A percentile compares a stretch with the other conserved stretches of the same genome.
phyloP scores from a whole-genome alignment of 2,797 vertebrate genomes.

The Alosa sapidissima region DNA sequence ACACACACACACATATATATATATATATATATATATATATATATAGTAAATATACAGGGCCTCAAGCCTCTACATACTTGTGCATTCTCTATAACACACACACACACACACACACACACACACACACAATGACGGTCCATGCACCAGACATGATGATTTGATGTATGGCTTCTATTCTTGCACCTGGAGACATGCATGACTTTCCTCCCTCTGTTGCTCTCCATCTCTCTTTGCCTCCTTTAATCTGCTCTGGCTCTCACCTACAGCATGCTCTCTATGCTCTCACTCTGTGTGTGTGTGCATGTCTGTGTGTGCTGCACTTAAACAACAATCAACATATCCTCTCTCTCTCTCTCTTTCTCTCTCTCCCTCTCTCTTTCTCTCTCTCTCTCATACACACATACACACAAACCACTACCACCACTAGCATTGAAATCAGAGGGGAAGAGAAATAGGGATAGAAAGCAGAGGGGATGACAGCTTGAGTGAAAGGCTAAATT shows the following conservation, averaged over 20 bases:
- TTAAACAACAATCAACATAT: no score
- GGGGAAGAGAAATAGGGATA: background rate
- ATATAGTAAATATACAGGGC: background rate
- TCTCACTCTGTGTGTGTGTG: conserved; percentile 3
- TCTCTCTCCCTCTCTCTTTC: background rate
- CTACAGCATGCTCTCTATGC: background rate
- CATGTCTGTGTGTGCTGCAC: background rate
- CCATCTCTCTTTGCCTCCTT: background rate
- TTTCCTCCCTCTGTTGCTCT: conserved; percentile 12
- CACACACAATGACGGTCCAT: background rate
- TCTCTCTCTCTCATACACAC: background rate
- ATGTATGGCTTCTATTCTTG: conserved; percentile 45
- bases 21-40: no score
- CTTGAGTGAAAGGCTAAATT: conserved; percentile 57
- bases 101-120: conserved; percentile 18
- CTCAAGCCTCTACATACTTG: no score
- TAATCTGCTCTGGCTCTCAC: background rate
- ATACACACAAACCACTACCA: background rate
- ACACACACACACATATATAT: background rate
- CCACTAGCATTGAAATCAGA: background rate
- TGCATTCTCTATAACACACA: background rate
- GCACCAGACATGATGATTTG: conserved; percentile 26
- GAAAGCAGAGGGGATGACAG: conserved; percentile 50
- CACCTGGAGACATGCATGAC: conserved; percentile 4
- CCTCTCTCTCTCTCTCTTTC: background rate